Percentiles rank a stretch among this genome's conserved stretches.
phyloP scores from a whole-genome alignment of 2,888 invertebrate genomes.

The Chymomyza amoena region DNA sequence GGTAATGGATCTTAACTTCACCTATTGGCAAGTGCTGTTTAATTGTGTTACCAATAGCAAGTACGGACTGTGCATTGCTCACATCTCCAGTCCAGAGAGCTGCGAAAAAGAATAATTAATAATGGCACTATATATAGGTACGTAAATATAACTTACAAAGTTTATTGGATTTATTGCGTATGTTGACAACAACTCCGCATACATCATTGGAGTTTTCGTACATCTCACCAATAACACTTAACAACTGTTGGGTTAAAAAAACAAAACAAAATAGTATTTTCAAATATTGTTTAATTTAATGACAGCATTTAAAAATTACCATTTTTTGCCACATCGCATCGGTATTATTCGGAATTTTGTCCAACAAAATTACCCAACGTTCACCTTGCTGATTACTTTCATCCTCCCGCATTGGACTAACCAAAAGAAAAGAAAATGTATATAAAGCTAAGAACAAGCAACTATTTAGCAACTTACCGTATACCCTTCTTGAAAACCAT shows the following conservation, averaged over 20 bases:
- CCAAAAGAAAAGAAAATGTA: neutral
- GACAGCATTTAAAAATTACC: conserved; percentile 74
- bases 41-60: conserved; percentile 92
- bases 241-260: conserved; percentile 79
- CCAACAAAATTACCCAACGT: conserved; percentile 87
- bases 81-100: too few relatives aligned
- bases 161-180: conserved; percentile 94
- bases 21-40: conserved; percentile 87
- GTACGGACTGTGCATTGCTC: conserved; percentile 84
- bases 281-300: neutral
- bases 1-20: conserved; percentile 82
- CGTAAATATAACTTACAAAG: conserved; percentile 82
- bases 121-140: neutral
- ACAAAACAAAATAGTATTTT: neutral
- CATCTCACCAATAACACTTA: too few relatives aligned
- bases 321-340: conserved; percentile 90
- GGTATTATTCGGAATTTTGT: conserved; percentile 84
- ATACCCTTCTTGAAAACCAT: too few relatives aligned
- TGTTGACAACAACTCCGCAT: conserved; percentile 97
- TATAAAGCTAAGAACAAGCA: neutral
- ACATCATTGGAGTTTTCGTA: conserved; percentile 94
- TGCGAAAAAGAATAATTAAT: neutral
- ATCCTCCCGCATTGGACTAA: conserved; percentile 94
- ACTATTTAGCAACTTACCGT: conserved; percentile 12
- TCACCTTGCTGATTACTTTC: conserved; percentile 88